A percentile compares a stretch with the other conserved stretches of the same genome.
phyloP scores from a whole-genome alignment of 1,140 invertebrate genomes.

The Drosophila repleta region DNA sequence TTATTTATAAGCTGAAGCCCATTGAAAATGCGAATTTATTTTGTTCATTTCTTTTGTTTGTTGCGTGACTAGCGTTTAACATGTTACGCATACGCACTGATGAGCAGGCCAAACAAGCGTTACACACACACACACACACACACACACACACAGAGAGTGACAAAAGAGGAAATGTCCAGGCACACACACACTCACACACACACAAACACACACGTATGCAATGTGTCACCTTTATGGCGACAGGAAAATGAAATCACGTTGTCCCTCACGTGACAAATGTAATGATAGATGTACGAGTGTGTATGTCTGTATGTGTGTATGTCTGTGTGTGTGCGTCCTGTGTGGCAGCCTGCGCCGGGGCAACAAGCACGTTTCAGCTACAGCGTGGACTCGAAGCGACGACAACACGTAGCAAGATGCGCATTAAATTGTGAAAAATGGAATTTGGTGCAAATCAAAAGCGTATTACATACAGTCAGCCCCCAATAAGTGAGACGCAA shows the following conservation, averaged over 20 bases:
- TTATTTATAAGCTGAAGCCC: not conserved
- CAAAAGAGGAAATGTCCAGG: conserved; percentile 18
- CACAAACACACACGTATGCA: conserved; percentile 56
- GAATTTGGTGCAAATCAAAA: conserved; percentile 80
- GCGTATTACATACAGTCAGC: conserved; percentile 73
- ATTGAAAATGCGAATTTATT: conserved; percentile 7
- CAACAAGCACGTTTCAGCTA: conserved; percentile 60
- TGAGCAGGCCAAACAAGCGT: conserved; percentile 22
- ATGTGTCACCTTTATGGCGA: conserved; percentile 82
- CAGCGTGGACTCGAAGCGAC: conserved; percentile 55
- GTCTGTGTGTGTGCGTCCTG: conserved; percentile 15
- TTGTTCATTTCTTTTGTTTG: conserved; percentile 21
- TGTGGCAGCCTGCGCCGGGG: conserved; percentile 20
- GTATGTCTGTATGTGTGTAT: conserved; percentile 8
- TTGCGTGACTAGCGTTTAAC: conserved; percentile 38
- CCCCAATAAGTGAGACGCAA: conserved; percentile 70
- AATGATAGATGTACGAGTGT: conserved; percentile 68
- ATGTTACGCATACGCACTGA: conserved; percentile 63
- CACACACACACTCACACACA: conserved; percentile 15
- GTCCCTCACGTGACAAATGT: conserved; percentile 80
- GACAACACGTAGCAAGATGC: conserved; percentile 80
- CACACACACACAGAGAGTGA: too few relatives aligned
- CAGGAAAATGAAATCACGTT: conserved; percentile 82
- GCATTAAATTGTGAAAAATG: conserved; percentile 83
- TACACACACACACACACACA: conserved; percentile 8